These are phyloP conservation scores for Drosophila anomalata DNA, from an alignment of 2,888 invertebrate genomes.

Conservation along the genomic window DNA sequence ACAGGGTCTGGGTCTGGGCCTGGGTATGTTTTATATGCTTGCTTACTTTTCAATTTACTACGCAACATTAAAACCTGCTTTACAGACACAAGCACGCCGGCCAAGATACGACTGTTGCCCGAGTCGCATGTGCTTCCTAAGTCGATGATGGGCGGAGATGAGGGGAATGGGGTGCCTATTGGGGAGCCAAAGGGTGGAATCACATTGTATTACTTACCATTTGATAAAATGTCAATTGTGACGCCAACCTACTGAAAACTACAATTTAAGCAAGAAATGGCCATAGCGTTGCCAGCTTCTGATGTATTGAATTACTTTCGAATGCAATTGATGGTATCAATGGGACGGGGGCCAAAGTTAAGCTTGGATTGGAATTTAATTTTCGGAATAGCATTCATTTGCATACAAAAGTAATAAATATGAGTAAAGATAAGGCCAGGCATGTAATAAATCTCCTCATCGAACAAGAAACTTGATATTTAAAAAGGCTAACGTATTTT, in stretches of 20 bases:
- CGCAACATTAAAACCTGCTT: slow-evolving; percentile 62
- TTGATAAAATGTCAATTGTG: slow-evolving; percentile 73
- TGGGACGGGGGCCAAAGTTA: background rate
- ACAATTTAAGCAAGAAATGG: slow-evolving; percentile 23
- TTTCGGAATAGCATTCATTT: background rate
- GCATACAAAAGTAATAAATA: background rate
- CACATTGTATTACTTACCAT: slow-evolving; percentile 50
- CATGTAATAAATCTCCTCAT: background rate
- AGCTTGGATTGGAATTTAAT: background rate
- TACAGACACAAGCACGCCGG: slow-evolving; percentile 44
- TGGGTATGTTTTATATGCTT: slow-evolving; percentile 60
- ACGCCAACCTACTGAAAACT: slow-evolving; percentile 60
- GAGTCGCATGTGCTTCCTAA: slow-evolving; percentile 8
- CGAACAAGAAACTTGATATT: background rate
- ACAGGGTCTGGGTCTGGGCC: background rate
- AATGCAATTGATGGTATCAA: slow-evolving; percentile 15
- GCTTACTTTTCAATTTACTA: slow-evolving; percentile 79
- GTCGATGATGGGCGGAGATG: background rate
- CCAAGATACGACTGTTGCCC: slow-evolving; percentile 36
- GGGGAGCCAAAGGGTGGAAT: slow-evolving; percentile 8
- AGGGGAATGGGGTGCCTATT: background rate
- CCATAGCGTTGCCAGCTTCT: slow-evolving; percentile 24
- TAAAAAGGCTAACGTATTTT: background rate
- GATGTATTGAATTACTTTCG: slow-evolving; percentile 5
- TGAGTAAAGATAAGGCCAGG: background rate